Percentiles rank a stretch among this genome's conserved stretches.
These are phyloP conservation scores for Ctena decussata DNA, from an alignment of 2,888 invertebrate species.

Conservation along the genomic window DNA sequence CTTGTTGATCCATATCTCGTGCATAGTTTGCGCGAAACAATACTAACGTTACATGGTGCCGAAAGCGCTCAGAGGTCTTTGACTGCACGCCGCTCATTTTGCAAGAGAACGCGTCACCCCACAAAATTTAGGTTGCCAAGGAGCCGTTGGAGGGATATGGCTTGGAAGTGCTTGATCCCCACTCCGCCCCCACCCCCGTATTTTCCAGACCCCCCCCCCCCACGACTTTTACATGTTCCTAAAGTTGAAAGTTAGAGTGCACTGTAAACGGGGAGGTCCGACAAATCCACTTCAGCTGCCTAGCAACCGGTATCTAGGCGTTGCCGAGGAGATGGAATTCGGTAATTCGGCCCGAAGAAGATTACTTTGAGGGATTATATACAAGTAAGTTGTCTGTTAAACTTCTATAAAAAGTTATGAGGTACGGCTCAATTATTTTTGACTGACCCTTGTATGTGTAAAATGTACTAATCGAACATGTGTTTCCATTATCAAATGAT, in stretches of 20 bases:
- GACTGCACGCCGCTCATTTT: neutral
- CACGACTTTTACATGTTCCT: neutral
- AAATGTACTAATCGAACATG: too few species aligned
- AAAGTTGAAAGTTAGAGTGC: neutral
- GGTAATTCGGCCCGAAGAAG: neutral
- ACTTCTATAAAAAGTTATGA: too few species aligned
- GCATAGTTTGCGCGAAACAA: too few species aligned
- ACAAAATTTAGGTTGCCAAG: neutral
- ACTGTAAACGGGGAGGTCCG: neutral
- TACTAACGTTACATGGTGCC: neutral
- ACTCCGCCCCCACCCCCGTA: too few species aligned
- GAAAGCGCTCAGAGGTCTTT: neutral
- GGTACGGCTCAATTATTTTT: too few species aligned
- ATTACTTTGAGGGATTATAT: neutral
- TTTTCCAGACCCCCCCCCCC: neutral
- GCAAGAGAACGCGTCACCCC: too few species aligned
- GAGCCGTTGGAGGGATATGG: neutral
- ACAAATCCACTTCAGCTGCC: neutral
- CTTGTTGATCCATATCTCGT: neutral
- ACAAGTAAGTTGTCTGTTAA: too few species aligned
- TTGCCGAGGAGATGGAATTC: neutral
- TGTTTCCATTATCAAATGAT: too few species aligned
- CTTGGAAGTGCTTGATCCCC: neutral
- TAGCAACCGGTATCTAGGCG: neutral
- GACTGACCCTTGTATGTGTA: too few species aligned